These are phyloP conservation scores for Belonocnema kinseyi DNA, from an alignment of 1,140 invertebrate genomes.

Conservation along the genomic window DNA sequence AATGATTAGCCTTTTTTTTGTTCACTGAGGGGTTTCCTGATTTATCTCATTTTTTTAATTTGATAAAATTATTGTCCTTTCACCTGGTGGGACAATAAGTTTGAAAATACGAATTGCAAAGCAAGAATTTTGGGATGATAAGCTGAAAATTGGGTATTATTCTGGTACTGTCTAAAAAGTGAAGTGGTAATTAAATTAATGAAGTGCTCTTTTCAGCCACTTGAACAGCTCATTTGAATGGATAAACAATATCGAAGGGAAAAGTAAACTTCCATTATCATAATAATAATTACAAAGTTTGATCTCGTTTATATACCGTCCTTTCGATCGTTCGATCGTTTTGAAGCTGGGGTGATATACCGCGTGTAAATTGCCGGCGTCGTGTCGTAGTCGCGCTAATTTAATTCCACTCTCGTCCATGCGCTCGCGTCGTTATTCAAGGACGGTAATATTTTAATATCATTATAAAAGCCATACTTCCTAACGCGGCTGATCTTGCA, in stretches of 20 bases:
- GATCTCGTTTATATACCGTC: not conserved
- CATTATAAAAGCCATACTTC: not conserved
- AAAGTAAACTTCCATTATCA: conserved; percentile 2
- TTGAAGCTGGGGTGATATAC: conserved; percentile 6
- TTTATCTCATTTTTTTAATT: too few relatives aligned
- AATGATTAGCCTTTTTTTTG: too few relatives aligned
- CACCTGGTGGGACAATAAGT: too few relatives aligned
- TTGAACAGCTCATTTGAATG: not conserved
- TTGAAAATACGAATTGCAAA: too few relatives aligned
- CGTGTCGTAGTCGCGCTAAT: conserved; percentile 13
- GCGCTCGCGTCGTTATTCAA: conserved; percentile 4
- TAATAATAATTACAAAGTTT: conserved; percentile 1
- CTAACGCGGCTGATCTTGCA: conserved; percentile 12
- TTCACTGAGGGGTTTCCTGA: too few relatives aligned
- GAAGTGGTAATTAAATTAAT: not conserved
- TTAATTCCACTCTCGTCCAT: conserved; percentile 10
- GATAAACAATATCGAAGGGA: not conserved
- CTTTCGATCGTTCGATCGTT: not conserved
- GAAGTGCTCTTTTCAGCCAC: not conserved
- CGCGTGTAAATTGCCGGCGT: not conserved
- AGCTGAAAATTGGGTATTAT: too few relatives aligned
- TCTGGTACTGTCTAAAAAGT: too few relatives aligned
- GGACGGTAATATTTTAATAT: conserved; percentile 14
- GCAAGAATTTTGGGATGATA: too few relatives aligned
- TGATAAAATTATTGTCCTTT: too few relatives aligned